A percentile compares a stretch with the other conserved stretches of the same genome.
Conservation (phyloP, 2,797 vertebrate genomes). For the Danio jaintianensis region DNA sequence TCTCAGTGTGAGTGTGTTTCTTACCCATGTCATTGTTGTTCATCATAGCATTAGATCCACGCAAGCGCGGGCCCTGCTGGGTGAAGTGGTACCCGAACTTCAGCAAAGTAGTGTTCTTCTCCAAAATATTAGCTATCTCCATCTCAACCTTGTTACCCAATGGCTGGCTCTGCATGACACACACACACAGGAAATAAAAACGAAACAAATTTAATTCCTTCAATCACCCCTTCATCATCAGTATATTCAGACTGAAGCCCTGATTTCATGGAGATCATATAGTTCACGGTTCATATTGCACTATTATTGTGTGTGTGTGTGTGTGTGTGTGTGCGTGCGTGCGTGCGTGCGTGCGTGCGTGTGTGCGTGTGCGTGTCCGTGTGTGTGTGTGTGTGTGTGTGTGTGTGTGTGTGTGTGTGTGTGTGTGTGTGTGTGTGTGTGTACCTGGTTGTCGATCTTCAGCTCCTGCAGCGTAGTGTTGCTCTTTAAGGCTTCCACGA, state of each 20-base stretch:
- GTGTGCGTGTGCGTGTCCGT: neutral
- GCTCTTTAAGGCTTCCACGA: conserved; percentile 86
- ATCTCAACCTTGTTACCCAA: conserved; percentile 98
- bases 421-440: neutral
- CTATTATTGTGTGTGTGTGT: neutral
- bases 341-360: too few species aligned
- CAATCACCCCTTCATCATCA: neutral
- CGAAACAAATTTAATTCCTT: neutral
- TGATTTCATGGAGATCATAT: neutral
- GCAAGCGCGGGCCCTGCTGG: conserved; percentile 94
- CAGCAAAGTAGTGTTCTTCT: conserved; percentile 91
- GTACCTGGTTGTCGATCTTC: conserved; percentile 98
- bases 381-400: too few species aligned
- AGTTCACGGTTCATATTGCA: neutral
- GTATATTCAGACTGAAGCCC: neutral
- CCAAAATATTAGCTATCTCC: conserved; percentile 98
- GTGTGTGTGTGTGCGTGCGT: too few species aligned
- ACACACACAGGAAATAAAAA: neutral
- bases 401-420: too few species aligned
- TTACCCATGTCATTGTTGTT: conserved; percentile 97
- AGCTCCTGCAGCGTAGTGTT: conserved; percentile 91
- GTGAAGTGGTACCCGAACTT: conserved; percentile 98
- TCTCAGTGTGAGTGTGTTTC: neutral
- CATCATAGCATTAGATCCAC: conserved; percentile 98
- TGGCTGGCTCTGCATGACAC: conserved; percentile 87